phyloP scores from a whole-genome alignment of 53 echinoderm and acorn worm species.

The Crossaster papposus region DNA sequence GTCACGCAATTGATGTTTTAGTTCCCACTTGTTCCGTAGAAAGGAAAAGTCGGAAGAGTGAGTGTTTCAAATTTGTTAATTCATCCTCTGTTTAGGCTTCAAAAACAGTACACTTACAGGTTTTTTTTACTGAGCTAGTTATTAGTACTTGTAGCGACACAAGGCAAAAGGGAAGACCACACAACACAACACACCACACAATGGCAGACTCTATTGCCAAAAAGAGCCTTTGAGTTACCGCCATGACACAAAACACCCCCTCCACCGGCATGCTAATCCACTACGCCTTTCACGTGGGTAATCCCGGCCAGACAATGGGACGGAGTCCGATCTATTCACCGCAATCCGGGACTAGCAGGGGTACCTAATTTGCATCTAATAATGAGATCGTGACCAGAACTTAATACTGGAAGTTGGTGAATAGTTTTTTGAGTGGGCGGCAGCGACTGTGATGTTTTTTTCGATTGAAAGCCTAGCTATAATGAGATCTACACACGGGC shows the following conservation, averaged over 20 bases:
- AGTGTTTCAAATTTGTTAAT: too few species aligned
- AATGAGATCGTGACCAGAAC: conserved; percentile 10
- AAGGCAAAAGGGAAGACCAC: background rate
- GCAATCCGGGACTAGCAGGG: background rate
- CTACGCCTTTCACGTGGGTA: background rate
- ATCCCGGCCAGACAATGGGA: conserved; percentile 24
- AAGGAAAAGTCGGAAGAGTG: too few species aligned
- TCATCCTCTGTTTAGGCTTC: too few species aligned
- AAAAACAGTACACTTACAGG: too few species aligned
- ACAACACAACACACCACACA: background rate
- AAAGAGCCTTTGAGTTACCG: conserved; percentile 21
- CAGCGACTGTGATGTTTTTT: background rate
- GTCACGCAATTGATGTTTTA: too few species aligned
- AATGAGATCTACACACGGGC: conserved; percentile 2
- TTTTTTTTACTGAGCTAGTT: too few species aligned
- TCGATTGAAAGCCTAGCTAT: background rate
- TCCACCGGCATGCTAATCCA: background rate
- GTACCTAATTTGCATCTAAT: conserved; percentile 41
- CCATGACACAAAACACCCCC: background rate
- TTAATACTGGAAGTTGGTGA: conserved; percentile 10
- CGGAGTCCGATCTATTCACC: too few species aligned
- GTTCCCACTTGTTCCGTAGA: too few species aligned
- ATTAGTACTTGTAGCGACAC: background rate
- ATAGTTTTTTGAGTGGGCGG: conserved; percentile 13
- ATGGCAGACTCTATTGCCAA: background rate